Percentiles rank a stretch among this genome's conserved stretches.
phyloP scores from a whole-genome alignment of 1,140 invertebrate species.

The Ceratoteleas bidentatus region DNA sequence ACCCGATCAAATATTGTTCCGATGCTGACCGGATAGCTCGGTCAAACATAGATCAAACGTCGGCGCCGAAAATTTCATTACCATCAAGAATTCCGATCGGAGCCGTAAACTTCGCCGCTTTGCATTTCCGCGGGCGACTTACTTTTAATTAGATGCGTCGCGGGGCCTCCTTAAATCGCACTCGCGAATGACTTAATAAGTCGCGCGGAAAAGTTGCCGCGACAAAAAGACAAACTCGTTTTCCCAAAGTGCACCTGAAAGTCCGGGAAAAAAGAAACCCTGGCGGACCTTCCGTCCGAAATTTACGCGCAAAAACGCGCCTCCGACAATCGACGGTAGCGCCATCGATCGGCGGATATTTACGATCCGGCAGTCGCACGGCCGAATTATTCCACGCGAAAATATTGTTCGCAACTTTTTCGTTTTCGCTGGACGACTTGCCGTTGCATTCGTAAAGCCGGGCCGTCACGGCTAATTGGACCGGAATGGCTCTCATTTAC shows the following conservation, averaged over 20 bases:
- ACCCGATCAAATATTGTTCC: too few relatives aligned
- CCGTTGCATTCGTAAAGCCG: constrained; percentile 21
- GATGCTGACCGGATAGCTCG: too few relatives aligned
- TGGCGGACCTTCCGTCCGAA: background rate
- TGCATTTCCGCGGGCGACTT: too few relatives aligned
- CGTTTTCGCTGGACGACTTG: constrained; percentile 34
- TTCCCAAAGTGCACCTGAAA: background rate
- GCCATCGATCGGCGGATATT: constrained; percentile 37
- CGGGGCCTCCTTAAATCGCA: too few relatives aligned
- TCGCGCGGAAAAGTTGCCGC: too few relatives aligned
- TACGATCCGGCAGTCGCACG: constrained; percentile 17
- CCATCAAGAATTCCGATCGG: too few relatives aligned
- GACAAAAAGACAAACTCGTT: too few relatives aligned
- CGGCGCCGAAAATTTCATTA: too few relatives aligned
- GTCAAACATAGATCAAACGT: too few relatives aligned
- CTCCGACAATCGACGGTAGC: constrained; percentile 1
- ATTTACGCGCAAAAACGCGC: constrained; percentile 7
- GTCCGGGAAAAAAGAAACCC: background rate
- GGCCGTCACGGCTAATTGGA: constrained; percentile 26
- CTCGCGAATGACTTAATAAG: too few relatives aligned
- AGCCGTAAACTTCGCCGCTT: too few relatives aligned
- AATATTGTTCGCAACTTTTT: constrained; percentile 44
- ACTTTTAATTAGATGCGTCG: too few relatives aligned
- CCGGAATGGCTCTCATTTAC: constrained; percentile 34
- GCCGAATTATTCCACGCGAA: constrained; percentile 23